Evolutionary conservation across 2,113 vertebrate genomes (phyloP).

Genomic region (Centropus unirufus): DNA sequence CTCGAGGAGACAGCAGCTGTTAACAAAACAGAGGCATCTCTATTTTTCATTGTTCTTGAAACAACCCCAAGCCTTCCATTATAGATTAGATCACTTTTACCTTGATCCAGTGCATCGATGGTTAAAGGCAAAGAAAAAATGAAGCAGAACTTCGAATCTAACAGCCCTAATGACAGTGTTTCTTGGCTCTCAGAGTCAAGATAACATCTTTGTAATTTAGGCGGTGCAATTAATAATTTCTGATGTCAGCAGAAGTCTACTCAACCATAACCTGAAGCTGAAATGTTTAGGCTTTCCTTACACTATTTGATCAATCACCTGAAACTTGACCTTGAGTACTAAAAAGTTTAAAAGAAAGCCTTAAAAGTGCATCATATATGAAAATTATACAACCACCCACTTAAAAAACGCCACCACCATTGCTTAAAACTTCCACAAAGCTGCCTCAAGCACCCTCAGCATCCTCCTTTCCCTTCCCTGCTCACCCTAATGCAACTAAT

Average conservation of each 20-base stretch:
- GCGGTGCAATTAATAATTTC: constrained; percentile 52
- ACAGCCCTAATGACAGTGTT: constrained; percentile 21
- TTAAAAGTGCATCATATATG: neutral
- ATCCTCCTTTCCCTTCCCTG: neutral
- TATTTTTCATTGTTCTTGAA: neutral
- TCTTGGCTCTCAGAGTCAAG: constrained; percentile 25
- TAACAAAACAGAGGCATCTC: neutral
- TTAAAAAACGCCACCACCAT: neutral
- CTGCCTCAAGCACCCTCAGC: neutral
- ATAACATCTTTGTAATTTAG: constrained; percentile 68
- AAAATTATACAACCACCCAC: neutral
- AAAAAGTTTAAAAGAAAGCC: neutral
- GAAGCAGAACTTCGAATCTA: neutral
- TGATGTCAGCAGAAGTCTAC: constrained; percentile 57
- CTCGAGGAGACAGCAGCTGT: neutral
- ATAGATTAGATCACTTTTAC: neutral
- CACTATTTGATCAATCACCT: constrained; percentile 53
- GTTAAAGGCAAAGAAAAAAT: constrained; percentile 33
- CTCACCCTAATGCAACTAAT: neutral
- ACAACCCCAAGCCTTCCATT: neutral
- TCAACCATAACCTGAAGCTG: constrained; percentile 27
- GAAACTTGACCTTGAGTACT: constrained; percentile 20
- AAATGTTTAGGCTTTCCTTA: constrained; percentile 37
- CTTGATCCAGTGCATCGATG: neutral
- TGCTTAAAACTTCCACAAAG: neutral